A percentile compares a stretch with the other conserved stretches of the same genome.
Evolutionary conservation across 1,140 invertebrate species (phyloP).

Genomic region (Euwallacea similis): DNA sequence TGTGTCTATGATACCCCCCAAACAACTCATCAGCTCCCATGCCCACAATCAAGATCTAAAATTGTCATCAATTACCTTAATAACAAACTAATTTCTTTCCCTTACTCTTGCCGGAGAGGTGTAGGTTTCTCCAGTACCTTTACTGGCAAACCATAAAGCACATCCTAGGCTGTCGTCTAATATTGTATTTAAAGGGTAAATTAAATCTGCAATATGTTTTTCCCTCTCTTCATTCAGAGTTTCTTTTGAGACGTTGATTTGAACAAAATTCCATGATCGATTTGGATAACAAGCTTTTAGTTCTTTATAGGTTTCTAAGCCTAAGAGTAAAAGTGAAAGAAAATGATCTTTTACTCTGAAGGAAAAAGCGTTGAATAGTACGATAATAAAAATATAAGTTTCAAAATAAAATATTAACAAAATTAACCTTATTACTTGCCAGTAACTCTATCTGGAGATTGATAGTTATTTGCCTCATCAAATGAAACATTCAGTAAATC

Average conservation of each 20-base stretch:
- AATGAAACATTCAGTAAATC: constrained; percentile 99
- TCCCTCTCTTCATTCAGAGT: constrained; percentile 65
- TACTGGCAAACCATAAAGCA: constrained; percentile 94
- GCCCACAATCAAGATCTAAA: constrained; percentile 80
- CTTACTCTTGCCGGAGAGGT: constrained; percentile 68
- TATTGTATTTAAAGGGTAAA: constrained; percentile 82
- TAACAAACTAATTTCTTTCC: not conserved
- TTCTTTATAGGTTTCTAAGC: constrained; percentile 69
- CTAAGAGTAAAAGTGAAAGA: constrained; percentile 2
- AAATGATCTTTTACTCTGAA: not conserved
- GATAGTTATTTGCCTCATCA: constrained; percentile 60
- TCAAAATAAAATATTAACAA: constrained; percentile 7
- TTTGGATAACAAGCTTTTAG: constrained; percentile 69
- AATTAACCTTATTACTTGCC: constrained; percentile 54
- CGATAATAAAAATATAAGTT: not conserved
- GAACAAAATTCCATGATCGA: constrained; percentile 62
- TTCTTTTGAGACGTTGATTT: constrained; percentile 73
- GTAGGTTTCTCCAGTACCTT: constrained; percentile 62
- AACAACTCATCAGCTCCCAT: constrained; percentile 97
- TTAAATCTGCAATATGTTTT: constrained; percentile 69
- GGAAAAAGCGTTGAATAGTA: not conserved
- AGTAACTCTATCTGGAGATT: constrained; percentile 82
- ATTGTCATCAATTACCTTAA: not conserved
- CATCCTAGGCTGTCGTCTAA: constrained; percentile 95
- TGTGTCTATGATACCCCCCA: constrained; percentile 89